Base-by-base conservation (phyloP, 2,888 invertebrate genomes). In the Philonicus albiceps region DNA sequence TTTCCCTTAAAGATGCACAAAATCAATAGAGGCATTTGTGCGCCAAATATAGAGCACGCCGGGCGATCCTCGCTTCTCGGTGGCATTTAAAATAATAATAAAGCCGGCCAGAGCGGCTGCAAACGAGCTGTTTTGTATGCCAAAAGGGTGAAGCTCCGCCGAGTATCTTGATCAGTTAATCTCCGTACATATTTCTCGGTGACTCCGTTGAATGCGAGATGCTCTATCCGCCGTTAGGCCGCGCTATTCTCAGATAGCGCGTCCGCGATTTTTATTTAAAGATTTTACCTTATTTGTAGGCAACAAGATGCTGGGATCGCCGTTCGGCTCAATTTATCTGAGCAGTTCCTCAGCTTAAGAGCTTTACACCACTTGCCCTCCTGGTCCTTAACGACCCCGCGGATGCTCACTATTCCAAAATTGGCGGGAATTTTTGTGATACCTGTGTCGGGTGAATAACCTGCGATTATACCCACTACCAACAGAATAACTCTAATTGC, bases 131-230 rank as follows among this genome's bases (percentile, higher is more conserved):
- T 8, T 80, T 83, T 40, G 40, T 64, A 55, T 64, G 83, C 31
- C 64, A 84, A 43, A 72, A 40, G 55, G 72, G 43, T 73, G 43
- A 85, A 84, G 55, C 31, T 85, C 72, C 22, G 40, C 16, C 19
- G 30, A n/a, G 84, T 73, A 85, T 85, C 85, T 85, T 85, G 85
- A 85, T 85, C 85, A 85, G 74, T 74, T 85, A 85, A 85, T 85
- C 85, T 85, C 72, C n/a, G 74, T 53, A 74, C 85, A 85, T 85
- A 85, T 74, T 85, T 85, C 74, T 53, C 85, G 73, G 74, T 16
- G 31, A 85, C 83, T 74, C 80, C 30, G 19, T 40, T 64, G 55
- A 64, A 55, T 74, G 85, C 74, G 43, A 74, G 73, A 74, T 85
- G 31, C 30, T 49, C 37, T 43, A 53, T 1, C 30, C 53, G 22